Base-by-base conservation (phyloP, 2,888 invertebrate species). In the Pecten maximus region DNA sequence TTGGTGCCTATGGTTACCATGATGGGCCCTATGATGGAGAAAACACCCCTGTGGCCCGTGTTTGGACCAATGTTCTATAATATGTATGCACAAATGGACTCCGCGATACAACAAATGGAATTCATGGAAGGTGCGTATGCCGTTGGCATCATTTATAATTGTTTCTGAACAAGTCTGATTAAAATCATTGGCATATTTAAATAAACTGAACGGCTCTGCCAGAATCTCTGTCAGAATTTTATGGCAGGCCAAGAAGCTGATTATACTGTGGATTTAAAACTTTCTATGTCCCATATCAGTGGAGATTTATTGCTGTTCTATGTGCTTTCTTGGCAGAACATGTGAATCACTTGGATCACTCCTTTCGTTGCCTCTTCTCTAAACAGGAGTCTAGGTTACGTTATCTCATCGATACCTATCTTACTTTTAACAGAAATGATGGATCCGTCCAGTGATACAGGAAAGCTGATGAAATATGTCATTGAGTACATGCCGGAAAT, bases 401-500 rank as follows among this genome's bases (percentile, higher is more conserved):
- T n/a, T n/a, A n/a, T n/a, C n/a, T n/a, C n/a, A n/a, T n/a, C n/a
- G n/a, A 54, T 89, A n/a, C 19, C 16, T 87, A 15, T 23, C 89
- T 86, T 91, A 40, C 40, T 88, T 89, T 40, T 89, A 91, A 15
- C 92, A 94, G 94, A 91, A 23, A 86, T 91, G 15, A 92, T 90
- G 88, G 89, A 92, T n/a, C 88, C 48, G 19, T 89, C 91, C 44
- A 91, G 91, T 19, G 88, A 91, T 0, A 87, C 94, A 44, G 91
- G 92, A n/a, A 91, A 90, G 74, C 60, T 94, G 74, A 89, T 94
- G 40, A 90, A 89, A 39, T 92, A 92, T 44, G 90, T 93, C 40
- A 89, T 94, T 28, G 88, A 91, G 44, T 94, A 94, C 88, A 89
- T 93, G 40, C 94, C 95, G 15, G 93, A 94, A 54, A 87, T 94